A percentile compares a stretch with the other conserved stretches of the same genome.
phyloP scores from a whole-genome alignment of 2,888 invertebrate genomes.

The Bruchidius siliquastri region DNA sequence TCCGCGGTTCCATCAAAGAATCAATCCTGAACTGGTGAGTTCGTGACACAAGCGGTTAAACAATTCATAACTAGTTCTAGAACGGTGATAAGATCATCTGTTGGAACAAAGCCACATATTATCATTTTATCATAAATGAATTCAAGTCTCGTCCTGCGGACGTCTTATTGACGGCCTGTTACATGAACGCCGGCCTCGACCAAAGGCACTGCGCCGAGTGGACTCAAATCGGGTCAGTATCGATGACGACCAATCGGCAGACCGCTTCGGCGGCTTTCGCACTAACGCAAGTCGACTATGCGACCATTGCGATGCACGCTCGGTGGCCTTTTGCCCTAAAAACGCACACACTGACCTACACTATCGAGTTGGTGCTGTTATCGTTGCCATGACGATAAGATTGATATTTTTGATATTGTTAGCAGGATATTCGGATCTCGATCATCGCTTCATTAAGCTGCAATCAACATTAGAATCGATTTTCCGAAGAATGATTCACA shows the following conservation, averaged over 20 bases:
- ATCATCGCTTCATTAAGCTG: too few relatives aligned
- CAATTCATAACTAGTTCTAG: too few relatives aligned
- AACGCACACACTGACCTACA: constrained; percentile 35
- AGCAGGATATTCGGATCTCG: too few relatives aligned
- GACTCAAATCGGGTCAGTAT: constrained; percentile 35
- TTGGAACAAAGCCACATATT: too few relatives aligned
- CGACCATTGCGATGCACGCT: constrained; percentile 18
- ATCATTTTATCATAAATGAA: background rate
- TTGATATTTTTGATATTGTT: too few relatives aligned
- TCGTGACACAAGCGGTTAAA: too few relatives aligned
- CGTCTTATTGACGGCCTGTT: background rate
- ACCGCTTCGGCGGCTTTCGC: constrained; percentile 24
- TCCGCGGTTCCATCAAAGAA: too few relatives aligned
- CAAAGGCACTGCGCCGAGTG: background rate
- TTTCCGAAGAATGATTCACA: too few relatives aligned
- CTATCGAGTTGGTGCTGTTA: constrained; percentile 8
- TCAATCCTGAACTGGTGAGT: too few relatives aligned
- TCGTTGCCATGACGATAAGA: background rate
- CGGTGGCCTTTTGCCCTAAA: constrained; percentile 44
- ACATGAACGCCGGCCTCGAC: constrained; percentile 8
- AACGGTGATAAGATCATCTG: too few relatives aligned
- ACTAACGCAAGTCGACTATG: constrained; percentile 23
- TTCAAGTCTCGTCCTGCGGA: background rate
- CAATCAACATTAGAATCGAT: too few relatives aligned
- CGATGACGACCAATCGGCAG: constrained; percentile 26